Evolutionary conservation across 2,113 vertebrate genomes (phyloP), one percentile per base, ranked within the genome.

Genomic region (Limnothrissa miodon): DNA sequence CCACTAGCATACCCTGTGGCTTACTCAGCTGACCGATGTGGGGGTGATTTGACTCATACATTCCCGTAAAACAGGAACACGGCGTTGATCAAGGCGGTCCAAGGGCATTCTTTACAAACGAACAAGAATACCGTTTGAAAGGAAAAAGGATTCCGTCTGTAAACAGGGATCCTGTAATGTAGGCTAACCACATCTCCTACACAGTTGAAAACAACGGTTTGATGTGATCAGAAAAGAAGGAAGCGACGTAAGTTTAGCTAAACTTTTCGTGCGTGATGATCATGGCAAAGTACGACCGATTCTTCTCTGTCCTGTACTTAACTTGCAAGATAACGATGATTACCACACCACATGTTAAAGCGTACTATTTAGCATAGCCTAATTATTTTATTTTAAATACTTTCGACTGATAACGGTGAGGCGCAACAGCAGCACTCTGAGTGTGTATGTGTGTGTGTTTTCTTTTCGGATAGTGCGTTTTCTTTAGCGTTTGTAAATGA

Each of bases 21-120:
- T 66, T 10, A 29, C 29, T 66, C 62, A 66, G 62, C 62, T 66
- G 62, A 66, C 62, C 29, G 62, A 66, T 66, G 62, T 66, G 29
- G 62, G 62, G 62, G 62, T 29, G 25, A 66, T 66, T 66, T 66
- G 62, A 66, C 62, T 66, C 62, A 66, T 29, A 66, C 62, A 33
- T 66, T 66, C 62, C 62, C 62, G 62, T 66, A 66, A 66, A 66
- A 66, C 62, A 66, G 62, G 62, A 66, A 66, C 62, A 66, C 62
- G 3, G 21, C 23, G 53, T 59, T 9, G 62, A 33, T 66, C 62
- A 66, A 66, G 62, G 62, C 62, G 62, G 62, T 66, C 62, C 62
- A 33, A 66, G 13, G 62, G 25, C 25, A 29, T 29, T 33, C 59
- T 66, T 66, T 29, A 7, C 62, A 66, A 45, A 62, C 56, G 9